Evolutionary conservation across 2,888 invertebrate genomes (phyloP), one percentile per base, ranked within the genome.

Genomic region (Zygothrica quintamaculata): DNA sequence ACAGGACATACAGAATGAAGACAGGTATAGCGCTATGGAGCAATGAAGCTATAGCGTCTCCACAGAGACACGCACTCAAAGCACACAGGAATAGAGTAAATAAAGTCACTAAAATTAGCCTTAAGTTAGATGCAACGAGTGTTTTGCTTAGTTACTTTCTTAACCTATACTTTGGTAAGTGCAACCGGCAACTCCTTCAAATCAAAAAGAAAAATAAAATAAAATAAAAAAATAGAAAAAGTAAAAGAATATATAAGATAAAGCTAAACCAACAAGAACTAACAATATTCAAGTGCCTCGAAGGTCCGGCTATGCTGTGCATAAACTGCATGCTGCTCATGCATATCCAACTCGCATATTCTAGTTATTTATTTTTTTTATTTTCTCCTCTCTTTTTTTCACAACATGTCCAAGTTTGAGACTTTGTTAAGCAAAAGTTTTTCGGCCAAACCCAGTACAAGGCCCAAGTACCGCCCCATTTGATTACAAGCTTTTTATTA

Each of bases 71-170:
- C 79, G 75, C 75, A 70, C 64, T 57, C 47, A 50, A 53, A 26
- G 9, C 29, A 39, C 40, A 56, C 52, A 31, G 37, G 34, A 3
- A 37, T 8, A 15, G 15, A 36, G n/a, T n/a, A 61, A 26, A 33
- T 65, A 64, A 56, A 67, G 65, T 67, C 84, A 82, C 86, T 84
- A 68, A 74, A 87, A 82, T 85, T 79, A 82, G 84, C 70, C 69
- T 77, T 70, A 77, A 87, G 80, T 85, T 78, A 65, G 72, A 78
- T 77, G 67, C 71, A 81, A 67, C 81, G 87, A 84, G 65, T 84
- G 82, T 84, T 84, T 87, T 84, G 85, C 82, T 86, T 86, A 82
- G 87, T 86, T 79, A 65, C 74, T 58, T 79, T 85, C n/a, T 84
- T 77, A 46, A 52, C 37, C 33, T 57, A 48, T 65, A 68, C 80